Base-by-base conservation (phyloP, 2,888 invertebrate species). In the Axea sp. region DNA sequence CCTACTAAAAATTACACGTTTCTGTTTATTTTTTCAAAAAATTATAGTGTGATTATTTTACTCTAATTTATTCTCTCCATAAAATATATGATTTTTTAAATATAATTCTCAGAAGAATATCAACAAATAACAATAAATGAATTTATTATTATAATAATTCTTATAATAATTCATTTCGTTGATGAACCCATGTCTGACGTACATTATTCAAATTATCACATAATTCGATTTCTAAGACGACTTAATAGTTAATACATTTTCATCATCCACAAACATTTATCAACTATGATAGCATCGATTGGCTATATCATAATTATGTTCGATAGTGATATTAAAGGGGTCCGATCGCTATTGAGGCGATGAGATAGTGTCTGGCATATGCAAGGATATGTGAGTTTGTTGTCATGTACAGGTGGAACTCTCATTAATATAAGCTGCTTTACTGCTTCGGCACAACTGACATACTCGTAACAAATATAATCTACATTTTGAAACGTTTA, bases 381-480 rank as follows among this genome's bases (percentile, higher is more conserved):
- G 47, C 15, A 33, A 8, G 14, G 37, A 30, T 60, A 47, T 60
- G 39, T 37, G 47, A 35, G 60, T 60, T 28, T 22, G 47, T 47
- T 60, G 59, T 59, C 59, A 59, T 60, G 28, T 60, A 37, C 60
- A 60, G 47, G 47, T 60, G 47, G 47, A 60, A 47, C 60, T 60
- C 60, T 60, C 60, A 60, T 60, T 60, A 60, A 60, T 60, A 60
- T 47, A 60, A 60, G 60, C 60, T 47, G 60, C 60, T 60, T 60
- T 47, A 47, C 60, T 47, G 47, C 60, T 47, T 60, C 14, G 12
- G 47, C 60, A 60, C 49, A 49, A 62, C 62, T 49, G 62, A 62
- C 49, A 39, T 49, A 62, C 49, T 39, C 49, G 39, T 39, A 39
- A 39, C 39, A 30, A 49, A 62, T 49, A 62, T 62, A 49, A 39